Base-by-base conservation (phyloP, 30 jellyfish, hydroid and myxozoan species). In the Cassiopea xamachana region DNA sequence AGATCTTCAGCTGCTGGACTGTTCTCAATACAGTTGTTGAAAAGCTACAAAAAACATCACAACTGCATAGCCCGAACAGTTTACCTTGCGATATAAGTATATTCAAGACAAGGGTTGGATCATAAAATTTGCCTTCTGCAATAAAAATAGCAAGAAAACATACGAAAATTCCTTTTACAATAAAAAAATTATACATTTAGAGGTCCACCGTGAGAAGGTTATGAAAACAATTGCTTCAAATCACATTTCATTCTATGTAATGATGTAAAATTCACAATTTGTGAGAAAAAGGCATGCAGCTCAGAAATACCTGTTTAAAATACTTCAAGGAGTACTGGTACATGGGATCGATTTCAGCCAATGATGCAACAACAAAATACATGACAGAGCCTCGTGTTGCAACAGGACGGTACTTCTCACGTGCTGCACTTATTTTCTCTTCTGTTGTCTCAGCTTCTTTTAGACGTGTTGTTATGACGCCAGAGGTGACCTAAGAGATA, bases 271-370 rank as follows among this genome's bases (percentile, higher is more conserved):
- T 27, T 27, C 39, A 27, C 39, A 27, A 27, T 27, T 27, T 27
- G 39, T 27, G 39, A 27, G 39, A 27, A 27, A 27, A 27, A 27
- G 39, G 39, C 76, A 2, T 5, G 76, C 8, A 19, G 16, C 7
- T 71, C 51, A 1, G 39, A 71, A 48, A 46, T 48, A 95, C 98
- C 97, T 95, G 98, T 69, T 93, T 95, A 82, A 95, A 95, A 75
- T 90, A 95, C 74, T 95, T 95, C 90, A 95, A 83, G 7, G 98
- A 95, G 72, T 86, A 95, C 61, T 95, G 98, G 77, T 95, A 95
- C 98, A 95, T 95, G 1, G 98, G 98, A 77, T 95, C 98, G 16
- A 95, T 90, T 83, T 95, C 98, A 47, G 98, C 97, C 13, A 95
- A 94, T 10, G 97, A 95, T 12, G 98, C 98, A 64, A 95, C 98